These are phyloP conservation scores for Dermolepida albohirtum DNA, from an alignment of 2,888 invertebrate species.

Conservation along the genomic window DNA sequence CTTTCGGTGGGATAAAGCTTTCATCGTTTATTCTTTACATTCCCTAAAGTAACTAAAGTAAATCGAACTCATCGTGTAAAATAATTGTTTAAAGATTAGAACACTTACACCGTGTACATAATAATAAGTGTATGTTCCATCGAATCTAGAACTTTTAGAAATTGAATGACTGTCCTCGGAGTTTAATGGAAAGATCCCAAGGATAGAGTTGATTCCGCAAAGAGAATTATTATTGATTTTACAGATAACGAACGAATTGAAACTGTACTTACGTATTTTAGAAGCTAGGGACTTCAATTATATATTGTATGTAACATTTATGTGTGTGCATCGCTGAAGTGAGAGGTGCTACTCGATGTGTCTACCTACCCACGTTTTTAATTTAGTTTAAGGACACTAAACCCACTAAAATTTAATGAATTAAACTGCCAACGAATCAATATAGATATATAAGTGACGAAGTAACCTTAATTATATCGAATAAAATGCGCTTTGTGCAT, in stretches of 20 bases:
- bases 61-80: constrained; percentile 14
- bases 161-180: constrained; percentile 16
- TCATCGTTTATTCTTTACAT: constrained; percentile 19
- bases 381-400: constrained; percentile 1
- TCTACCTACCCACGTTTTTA: constrained; percentile 11
- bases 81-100: constrained; percentile 26
- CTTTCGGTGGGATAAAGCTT: constrained; percentile 29
- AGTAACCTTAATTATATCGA: background rate
- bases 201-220: constrained; percentile 5
- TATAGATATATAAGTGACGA: constrained; percentile 1
- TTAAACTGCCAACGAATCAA: constrained; percentile 36
- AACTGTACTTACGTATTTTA: constrained; percentile 7
- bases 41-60: constrained; percentile 8
- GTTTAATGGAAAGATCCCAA: constrained; percentile 12
- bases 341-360: constrained; percentile 21
- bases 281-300: constrained; percentile 6
- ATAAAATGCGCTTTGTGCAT: too few species aligned
- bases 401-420: constrained; percentile 11
- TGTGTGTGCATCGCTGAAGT: constrained; percentile 26
- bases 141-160: constrained; percentile 10
- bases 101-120: constrained; percentile 18
- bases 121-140: constrained; percentile 16
- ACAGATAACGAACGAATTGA: constrained; percentile 7
- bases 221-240: constrained; percentile 26
- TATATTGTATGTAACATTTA: background rate